Evolutionary conservation across 64 coral and sea anemone genomes (phyloP).

Genomic region (Stichodactyla helianthus): DNA sequence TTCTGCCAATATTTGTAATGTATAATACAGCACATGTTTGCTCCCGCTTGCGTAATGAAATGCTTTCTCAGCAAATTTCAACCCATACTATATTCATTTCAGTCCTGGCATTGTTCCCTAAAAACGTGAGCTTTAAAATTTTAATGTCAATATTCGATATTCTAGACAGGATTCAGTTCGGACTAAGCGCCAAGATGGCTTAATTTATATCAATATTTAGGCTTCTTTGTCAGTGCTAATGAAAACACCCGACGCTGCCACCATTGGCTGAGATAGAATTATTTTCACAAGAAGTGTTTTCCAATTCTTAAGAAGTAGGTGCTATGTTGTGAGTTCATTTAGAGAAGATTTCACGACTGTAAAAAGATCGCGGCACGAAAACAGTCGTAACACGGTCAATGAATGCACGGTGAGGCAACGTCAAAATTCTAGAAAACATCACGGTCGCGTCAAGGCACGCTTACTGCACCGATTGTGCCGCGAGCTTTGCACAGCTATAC

Average conservation of each 20-base stretch:
- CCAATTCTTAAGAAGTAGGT: too few relatives aligned
- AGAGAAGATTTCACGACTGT: too few relatives aligned
- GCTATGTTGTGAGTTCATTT: too few relatives aligned
- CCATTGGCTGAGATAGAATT: neutral
- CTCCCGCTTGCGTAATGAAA: neutral
- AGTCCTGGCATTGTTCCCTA: neutral
- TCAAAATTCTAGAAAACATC: too few relatives aligned
- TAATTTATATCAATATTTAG: neutral
- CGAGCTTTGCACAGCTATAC: too few relatives aligned
- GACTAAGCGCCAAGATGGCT: neutral
- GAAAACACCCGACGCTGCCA: neutral
- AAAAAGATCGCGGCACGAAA: too few relatives aligned
- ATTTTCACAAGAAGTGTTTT: too few relatives aligned
- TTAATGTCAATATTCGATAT: neutral
- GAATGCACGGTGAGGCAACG: too few relatives aligned
- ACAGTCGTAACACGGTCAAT: too few relatives aligned
- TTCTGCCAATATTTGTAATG: neutral
- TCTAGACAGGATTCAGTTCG: neutral
- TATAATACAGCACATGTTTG: neutral
- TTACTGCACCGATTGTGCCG: too few relatives aligned
- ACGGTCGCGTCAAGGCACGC: too few relatives aligned
- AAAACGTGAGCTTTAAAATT: neutral
- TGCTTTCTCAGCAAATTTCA: neutral
- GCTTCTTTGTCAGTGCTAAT: neutral
- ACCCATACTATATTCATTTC: neutral